These are phyloP conservation scores for Drosophila persimilis DNA, from an alignment of 1,140 invertebrate species.

Conservation along the genomic window DNA sequence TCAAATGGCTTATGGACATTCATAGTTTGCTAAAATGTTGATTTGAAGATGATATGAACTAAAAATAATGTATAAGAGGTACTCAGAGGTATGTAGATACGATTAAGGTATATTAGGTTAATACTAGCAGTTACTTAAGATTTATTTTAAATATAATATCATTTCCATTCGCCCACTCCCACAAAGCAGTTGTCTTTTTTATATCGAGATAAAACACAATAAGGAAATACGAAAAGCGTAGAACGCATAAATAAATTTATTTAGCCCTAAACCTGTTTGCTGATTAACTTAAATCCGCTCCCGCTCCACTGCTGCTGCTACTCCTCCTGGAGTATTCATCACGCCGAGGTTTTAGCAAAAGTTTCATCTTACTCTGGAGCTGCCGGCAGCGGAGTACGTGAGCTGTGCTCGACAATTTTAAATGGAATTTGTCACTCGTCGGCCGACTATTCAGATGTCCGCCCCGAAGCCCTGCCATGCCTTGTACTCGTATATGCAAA, in stretches of 20 bases:
- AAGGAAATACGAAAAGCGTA: not conserved
- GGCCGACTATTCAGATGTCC: constrained; percentile 37
- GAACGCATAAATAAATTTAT: constrained; percentile 72
- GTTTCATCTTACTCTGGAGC: constrained; percentile 76
- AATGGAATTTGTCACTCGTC: constrained; percentile 82
- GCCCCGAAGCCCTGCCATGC: not conserved
- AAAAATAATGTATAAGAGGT: too few relatives aligned
- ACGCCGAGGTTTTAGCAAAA: constrained; percentile 71
- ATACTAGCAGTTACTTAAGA: too few relatives aligned
- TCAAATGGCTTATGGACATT: too few relatives aligned
- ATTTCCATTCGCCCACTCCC: not conserved
- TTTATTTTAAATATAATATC: too few relatives aligned
- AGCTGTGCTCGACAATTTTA: constrained; percentile 79
- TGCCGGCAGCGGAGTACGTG: constrained; percentile 55
- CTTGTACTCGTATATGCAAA: constrained; percentile 67
- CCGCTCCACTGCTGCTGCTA: constrained; percentile 10
- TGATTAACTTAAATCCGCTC: constrained; percentile 76
- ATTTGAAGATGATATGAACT: too few relatives aligned
- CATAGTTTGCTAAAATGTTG: too few relatives aligned
- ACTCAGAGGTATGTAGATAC: too few relatives aligned
- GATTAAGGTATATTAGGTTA: too few relatives aligned
- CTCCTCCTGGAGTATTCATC: constrained; percentile 59
- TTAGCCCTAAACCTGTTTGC: constrained; percentile 78
- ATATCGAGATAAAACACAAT: too few relatives aligned
- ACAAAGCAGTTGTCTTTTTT: too few relatives aligned